Conservation (phyloP, 2,888 invertebrate species). For the Heteromurus nitidus region DNA sequence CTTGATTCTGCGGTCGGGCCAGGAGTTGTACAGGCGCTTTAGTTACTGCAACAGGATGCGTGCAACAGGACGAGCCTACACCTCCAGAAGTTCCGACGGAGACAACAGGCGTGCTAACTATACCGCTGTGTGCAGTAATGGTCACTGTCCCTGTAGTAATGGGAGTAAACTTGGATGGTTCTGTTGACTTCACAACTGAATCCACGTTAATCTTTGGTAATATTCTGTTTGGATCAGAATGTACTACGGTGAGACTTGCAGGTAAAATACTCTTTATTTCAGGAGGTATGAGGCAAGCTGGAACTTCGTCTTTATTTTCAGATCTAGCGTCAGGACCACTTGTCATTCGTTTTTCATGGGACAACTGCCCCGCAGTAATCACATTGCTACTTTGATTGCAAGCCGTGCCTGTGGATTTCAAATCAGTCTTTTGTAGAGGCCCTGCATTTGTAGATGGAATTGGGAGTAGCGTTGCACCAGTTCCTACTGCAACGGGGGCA, state of each 20-base stretch:
- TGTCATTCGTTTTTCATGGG: constrained; percentile 27
- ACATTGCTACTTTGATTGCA: constrained; percentile 16
- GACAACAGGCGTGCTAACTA: not conserved
- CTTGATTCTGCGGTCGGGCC: constrained; percentile 28
- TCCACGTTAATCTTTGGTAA: constrained; percentile 41
- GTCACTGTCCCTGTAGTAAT: too few relatives aligned
- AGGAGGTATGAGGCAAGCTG: constrained; percentile 61
- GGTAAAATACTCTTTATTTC: constrained; percentile 70
- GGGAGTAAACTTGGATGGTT: not conserved
- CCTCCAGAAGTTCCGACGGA: not conserved
- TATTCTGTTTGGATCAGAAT: constrained; percentile 62
- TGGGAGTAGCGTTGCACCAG: constrained; percentile 60
- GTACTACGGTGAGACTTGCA: constrained; percentile 68
- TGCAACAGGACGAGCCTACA: not conserved
- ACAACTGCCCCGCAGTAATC: not conserved
- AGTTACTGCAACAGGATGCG: constrained; percentile 1
- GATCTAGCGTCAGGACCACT: not conserved
- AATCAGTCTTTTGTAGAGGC: constrained; percentile 43
- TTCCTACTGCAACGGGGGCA: constrained; percentile 57
- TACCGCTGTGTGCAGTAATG: not conserved
- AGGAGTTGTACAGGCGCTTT: not conserved
- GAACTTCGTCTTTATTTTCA: constrained; percentile 49
- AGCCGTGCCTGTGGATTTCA: constrained; percentile 15
- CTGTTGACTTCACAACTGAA: not conserved
- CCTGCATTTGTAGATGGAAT: constrained; percentile 39